These are phyloP conservation scores for Eledona agricola DNA, from an alignment of 2,888 invertebrate genomes.

Conservation along the genomic window DNA sequence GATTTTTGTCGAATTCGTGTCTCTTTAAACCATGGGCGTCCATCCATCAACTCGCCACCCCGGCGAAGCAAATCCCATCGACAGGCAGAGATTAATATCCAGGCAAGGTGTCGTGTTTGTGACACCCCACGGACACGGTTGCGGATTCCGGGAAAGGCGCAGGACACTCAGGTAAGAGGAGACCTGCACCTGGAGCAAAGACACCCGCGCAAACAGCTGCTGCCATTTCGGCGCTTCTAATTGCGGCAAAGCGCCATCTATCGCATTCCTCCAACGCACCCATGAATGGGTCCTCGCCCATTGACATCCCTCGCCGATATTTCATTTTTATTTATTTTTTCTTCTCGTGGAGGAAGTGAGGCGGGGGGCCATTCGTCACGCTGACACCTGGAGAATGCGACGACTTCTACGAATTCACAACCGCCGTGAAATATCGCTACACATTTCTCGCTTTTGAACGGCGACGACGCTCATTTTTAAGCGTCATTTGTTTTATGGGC, in stretches of 20 bases:
- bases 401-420: slow-evolving; percentile 60
- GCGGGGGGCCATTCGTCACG: slow-evolving; percentile 60
- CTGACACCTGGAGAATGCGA: slow-evolving; percentile 61
- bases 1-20: too few species aligned
- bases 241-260: slow-evolving; percentile 18
- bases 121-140: too few species aligned
- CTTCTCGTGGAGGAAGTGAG: slow-evolving; percentile 55
- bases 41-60: too few species aligned
- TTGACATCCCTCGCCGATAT: slow-evolving; percentile 30
- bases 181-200: slow-evolving; percentile 9
- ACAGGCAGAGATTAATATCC: neutral
- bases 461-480: slow-evolving; percentile 52
- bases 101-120: neutral
- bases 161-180: slow-evolving; percentile 10
- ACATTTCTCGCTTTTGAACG: slow-evolving; percentile 52
- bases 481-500: slow-evolving; percentile 54
- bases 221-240: slow-evolving; percentile 11
- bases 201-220: too few species aligned
- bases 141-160: slow-evolving; percentile 2
- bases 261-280: slow-evolving; percentile 41
- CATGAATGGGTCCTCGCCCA: slow-evolving; percentile 40
- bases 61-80: too few species aligned
- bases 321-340: slow-evolving; percentile 38
- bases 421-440: slow-evolving; percentile 54
- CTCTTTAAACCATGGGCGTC: too few species aligned